Percentiles rank a stretch among this genome's conserved stretches.
Evolutionary conservation across 2,113 vertebrate species (phyloP).

Genomic region (Nanorana parkeri): DNA sequence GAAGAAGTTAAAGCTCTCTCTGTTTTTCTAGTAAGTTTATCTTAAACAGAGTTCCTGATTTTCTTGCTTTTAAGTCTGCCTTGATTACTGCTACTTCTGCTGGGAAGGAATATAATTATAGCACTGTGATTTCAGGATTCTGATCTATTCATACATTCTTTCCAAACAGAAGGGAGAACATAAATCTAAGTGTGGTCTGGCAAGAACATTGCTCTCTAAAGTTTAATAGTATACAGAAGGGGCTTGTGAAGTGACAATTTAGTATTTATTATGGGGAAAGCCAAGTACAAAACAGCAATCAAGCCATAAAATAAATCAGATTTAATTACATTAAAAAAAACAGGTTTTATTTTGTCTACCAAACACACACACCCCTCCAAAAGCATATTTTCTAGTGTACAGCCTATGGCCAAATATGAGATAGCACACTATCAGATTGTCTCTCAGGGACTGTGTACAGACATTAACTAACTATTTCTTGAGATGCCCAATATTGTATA

Average conservation of each 20-base stretch:
- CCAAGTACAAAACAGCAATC: constrained; percentile 14
- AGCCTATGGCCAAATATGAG: no score
- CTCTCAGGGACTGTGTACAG: no score
- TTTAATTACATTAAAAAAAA: constrained; percentile 28
- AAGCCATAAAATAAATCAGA: constrained; percentile 17
- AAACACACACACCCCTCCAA: no score
- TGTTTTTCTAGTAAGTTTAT: no score
- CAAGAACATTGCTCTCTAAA: constrained; percentile 4
- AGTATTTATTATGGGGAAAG: constrained; percentile 12
- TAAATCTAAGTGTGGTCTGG: constrained; percentile 34
- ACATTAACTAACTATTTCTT: no score
- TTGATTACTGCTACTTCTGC: neutral
- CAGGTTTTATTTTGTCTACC: no score
- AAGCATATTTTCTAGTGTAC: no score
- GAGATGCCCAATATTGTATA: no score
- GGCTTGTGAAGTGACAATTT: constrained; percentile 17
- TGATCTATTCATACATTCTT: neutral
- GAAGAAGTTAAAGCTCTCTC: no score
- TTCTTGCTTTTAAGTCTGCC: no score
- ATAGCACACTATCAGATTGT: no score
- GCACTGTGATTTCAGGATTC: constrained; percentile 14
- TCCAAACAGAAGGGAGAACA: constrained; percentile 23
- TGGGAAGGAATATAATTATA: constrained; percentile 4
- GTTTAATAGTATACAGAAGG: neutral
- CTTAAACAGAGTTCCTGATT: no score